Evolutionary conservation across 2,113 vertebrate species (phyloP).

Genomic region (Gnathonemus echidnorhynchus): DNA sequence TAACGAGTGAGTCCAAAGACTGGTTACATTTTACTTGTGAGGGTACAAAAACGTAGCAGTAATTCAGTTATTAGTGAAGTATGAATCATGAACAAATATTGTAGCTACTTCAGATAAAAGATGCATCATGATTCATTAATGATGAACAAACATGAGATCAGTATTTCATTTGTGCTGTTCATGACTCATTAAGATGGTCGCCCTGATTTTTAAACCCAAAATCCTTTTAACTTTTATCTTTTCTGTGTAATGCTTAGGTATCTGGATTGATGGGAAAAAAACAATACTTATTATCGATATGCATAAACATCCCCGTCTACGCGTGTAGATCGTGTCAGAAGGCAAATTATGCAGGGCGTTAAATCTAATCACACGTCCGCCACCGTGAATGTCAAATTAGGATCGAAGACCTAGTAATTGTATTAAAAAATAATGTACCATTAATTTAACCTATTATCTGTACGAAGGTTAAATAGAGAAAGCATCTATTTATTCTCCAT

Average conservation of each 20-base stretch:
- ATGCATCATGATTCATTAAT: not conserved
- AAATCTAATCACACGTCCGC: not conserved
- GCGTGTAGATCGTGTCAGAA: not conserved
- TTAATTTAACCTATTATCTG: not conserved
- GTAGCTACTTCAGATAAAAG: not conserved
- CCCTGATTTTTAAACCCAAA: not conserved
- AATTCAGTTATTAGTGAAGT: not conserved
- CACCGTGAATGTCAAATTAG: not conserved
- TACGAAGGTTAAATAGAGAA: not conserved
- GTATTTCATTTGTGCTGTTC: not conserved
- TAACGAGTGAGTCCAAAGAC: not conserved
- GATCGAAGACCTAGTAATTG: not conserved
- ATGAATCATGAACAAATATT: not conserved
- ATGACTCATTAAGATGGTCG: not conserved
- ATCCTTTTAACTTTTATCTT: not conserved
- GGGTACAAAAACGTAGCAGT: not conserved
- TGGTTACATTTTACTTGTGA: not conserved
- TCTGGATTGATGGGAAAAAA: not conserved
- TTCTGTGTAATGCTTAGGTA: not conserved
- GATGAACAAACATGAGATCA: not conserved
- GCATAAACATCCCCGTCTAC: not conserved
- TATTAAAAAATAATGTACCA: not conserved
- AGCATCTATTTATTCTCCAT: not conserved
- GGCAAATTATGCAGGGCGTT: not conserved
- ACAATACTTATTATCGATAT: not conserved